Conservation (phyloP, 2,797 vertebrate species). For the Premnoplex brunnescens region DNA sequence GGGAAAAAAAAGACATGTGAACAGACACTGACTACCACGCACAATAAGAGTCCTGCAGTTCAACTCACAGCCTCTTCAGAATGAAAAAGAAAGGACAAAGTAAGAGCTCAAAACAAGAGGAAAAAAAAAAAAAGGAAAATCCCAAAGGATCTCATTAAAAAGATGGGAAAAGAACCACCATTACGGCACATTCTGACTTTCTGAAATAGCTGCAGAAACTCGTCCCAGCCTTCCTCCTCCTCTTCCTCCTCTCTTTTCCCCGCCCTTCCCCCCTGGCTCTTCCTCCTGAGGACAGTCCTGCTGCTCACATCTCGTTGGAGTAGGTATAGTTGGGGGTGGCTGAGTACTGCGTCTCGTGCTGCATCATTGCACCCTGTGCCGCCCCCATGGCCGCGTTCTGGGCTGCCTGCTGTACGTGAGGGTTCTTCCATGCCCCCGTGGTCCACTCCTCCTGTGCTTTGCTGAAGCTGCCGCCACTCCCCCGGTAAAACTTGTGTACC, state of each 20-base stretch:
- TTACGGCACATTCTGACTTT: conserved; percentile 44
- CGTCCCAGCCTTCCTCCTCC: conserved; percentile 5
- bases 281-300: conserved; percentile 7
- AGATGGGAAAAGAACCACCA: conserved; percentile 1
- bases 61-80: conserved; percentile 37
- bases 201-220: conserved; percentile 51
- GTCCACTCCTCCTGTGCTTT: conserved; percentile 98
- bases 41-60: conserved; percentile 53
- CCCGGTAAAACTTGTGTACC: conserved; percentile 97
- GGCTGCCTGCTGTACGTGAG: conserved; percentile 90
- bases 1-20: conserved; percentile 48
- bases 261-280: background rate
- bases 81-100: background rate
- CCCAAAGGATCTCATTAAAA: conserved; percentile 36
- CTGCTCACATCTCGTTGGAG: conserved; percentile 92
- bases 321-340: conserved; percentile 96
- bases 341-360: conserved; percentile 83
- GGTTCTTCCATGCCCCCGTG: conserved; percentile 96
- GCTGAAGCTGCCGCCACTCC: conserved; percentile 91
- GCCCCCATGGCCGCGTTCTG: conserved; percentile 91
- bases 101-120: background rate
- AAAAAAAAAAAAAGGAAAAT: background rate
- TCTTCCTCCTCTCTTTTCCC: background rate
- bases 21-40: conserved; percentile 17
- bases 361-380: conserved; percentile 85